A percentile compares a stretch with the other conserved stretches of the same genome.
Conservation (phyloP, 2,113 vertebrate species). For the Paradisaea rubra region DNA sequence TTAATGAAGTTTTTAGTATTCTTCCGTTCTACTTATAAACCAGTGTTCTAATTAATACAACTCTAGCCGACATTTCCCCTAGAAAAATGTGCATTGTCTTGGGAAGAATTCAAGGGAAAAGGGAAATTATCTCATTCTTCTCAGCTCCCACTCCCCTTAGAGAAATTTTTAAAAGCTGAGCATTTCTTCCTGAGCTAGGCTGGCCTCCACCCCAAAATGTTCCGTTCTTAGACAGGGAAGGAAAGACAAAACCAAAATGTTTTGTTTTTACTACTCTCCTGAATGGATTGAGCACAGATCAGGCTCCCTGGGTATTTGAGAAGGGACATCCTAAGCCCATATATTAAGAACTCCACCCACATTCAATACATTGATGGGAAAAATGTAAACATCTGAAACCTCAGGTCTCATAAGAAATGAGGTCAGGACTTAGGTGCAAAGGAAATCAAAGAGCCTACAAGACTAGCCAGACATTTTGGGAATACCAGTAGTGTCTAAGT, state of each 20-base stretch:
- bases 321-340: not conserved
- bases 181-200: constrained; percentile 1
- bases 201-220: not conserved
- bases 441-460: not conserved
- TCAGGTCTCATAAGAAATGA: not conserved
- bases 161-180: not conserved
- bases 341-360: not conserved
- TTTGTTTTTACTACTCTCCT: not conserved
- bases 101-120: not conserved
- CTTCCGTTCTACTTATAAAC: not conserved
- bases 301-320: not conserved
- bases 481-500: not conserved
- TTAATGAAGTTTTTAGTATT: not conserved
- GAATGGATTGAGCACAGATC: not conserved
- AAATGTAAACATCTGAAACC: not conserved
- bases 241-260: constrained; percentile 23
- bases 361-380: not conserved
- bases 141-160: not conserved
- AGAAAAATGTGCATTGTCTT: not conserved
- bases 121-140: not conserved
- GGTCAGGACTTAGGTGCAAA: not conserved
- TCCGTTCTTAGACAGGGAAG: constrained; percentile 16
- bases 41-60: not conserved
- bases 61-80: not conserved
- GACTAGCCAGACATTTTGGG: not conserved